Conservation (phyloP, 2,888 invertebrate genomes). For the Helleia helle region DNA sequence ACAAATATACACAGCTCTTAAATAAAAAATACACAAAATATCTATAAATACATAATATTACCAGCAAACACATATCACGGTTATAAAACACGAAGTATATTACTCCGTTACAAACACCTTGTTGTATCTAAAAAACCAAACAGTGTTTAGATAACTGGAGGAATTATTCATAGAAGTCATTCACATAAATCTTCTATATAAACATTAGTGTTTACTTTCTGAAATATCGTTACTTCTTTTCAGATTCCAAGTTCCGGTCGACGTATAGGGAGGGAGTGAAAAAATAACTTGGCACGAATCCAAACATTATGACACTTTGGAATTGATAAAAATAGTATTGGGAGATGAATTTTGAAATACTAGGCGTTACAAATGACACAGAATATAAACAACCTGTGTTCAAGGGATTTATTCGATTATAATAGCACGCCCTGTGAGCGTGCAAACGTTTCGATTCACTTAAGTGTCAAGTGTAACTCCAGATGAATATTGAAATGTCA, state of each 20-base stretch:
- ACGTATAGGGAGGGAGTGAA: constrained; percentile 23
- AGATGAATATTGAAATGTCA: too few species aligned
- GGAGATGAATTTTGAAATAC: constrained; percentile 23
- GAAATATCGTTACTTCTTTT: constrained; percentile 38
- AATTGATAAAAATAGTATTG: constrained; percentile 27
- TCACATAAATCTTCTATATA: constrained; percentile 15
- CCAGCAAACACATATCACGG: too few species aligned
- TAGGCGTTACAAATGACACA: background rate
- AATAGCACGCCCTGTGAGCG: too few species aligned
- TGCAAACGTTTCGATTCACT: too few species aligned
- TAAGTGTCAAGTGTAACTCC: too few species aligned
- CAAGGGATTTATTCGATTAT: too few species aligned
- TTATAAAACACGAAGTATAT: background rate
- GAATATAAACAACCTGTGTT: constrained; percentile 1
- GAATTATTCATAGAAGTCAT: constrained; percentile 16
- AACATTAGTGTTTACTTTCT: constrained; percentile 30
- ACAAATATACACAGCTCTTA: too few species aligned
- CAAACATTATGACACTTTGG: constrained; percentile 34
- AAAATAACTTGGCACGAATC: constrained; percentile 36
- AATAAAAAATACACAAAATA: too few species aligned
- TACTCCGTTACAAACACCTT: background rate
- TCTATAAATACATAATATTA: too few species aligned
- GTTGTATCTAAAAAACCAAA: constrained; percentile 5
- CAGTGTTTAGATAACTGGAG: constrained; percentile 6
- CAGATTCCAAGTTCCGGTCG: constrained; percentile 38